These are phyloP conservation scores for Helicoverpa armigera DNA, from an alignment of 1,140 invertebrate species.

Conservation along the genomic window DNA sequence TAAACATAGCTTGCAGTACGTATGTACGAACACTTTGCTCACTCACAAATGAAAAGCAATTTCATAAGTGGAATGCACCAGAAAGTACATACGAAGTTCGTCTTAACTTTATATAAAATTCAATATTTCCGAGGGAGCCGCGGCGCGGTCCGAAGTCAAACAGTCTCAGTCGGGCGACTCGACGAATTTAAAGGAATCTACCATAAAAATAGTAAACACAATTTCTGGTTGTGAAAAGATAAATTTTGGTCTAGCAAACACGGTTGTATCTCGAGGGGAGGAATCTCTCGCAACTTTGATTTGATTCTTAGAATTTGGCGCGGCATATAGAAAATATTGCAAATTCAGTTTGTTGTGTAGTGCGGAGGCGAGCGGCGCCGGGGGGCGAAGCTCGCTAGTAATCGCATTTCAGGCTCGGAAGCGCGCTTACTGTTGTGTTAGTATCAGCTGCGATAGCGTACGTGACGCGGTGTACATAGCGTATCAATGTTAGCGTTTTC, in stretches of 20 bases:
- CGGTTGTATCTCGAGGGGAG: conserved; percentile 58
- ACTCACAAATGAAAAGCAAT: conserved; percentile 59
- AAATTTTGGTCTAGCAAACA: conserved; percentile 67
- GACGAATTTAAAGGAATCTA: conserved; percentile 61
- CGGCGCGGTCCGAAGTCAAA: conserved; percentile 55
- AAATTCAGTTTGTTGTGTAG: conserved; percentile 60
- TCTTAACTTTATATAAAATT: conserved; percentile 64
- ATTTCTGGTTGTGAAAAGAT: conserved; percentile 68
- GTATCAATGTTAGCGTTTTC: no score
- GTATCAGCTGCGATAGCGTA: not conserved
- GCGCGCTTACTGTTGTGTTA: conserved; percentile 2
- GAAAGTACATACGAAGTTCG: conserved; percentile 52
- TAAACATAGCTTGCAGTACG: conserved; percentile 7
- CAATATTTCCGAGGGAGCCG: conserved; percentile 58
- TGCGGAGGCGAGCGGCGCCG: conserved; percentile 6
- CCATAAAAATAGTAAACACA: conserved; percentile 71
- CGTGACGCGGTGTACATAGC: not conserved
- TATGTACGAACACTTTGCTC: conserved; percentile 25
- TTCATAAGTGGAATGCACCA: conserved; percentile 61
- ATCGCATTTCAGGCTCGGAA: conserved; percentile 24
- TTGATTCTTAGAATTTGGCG: conserved; percentile 66
- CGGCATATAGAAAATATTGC: conserved; percentile 63
- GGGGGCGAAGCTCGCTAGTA: conserved; percentile 14
- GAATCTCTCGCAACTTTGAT: conserved; percentile 66
- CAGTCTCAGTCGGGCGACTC: conserved; percentile 46